Evolutionary conservation across 2,888 invertebrate species (phyloP).

Genomic region (Nemotelus nigrinus): DNA sequence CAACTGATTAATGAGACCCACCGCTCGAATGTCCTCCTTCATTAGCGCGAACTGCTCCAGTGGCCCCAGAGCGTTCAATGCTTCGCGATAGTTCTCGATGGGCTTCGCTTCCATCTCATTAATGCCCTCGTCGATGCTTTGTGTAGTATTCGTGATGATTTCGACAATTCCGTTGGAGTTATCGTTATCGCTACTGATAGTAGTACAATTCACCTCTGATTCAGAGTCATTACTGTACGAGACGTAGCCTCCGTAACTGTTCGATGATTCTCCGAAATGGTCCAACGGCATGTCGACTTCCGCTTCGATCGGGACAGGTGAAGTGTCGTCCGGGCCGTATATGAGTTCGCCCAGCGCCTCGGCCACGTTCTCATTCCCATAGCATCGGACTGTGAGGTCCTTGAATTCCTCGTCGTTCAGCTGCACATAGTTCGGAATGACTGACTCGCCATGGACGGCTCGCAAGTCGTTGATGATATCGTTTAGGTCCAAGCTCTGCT

Average conservation of each 20-base stretch:
- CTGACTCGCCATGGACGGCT: constrained; percentile 17
- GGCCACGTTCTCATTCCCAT: constrained; percentile 31
- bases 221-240: constrained; percentile 20
- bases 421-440: constrained; percentile 35
- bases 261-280: constrained; percentile 19
- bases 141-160: neutral
- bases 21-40: constrained; percentile 42
- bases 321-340: neutral
- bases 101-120: constrained; percentile 24
- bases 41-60: constrained; percentile 45
- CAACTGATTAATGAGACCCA: constrained; percentile 46
- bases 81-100: constrained; percentile 42
- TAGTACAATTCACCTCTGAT: neutral
- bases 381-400: constrained; percentile 37
- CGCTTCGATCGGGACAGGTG: neutral
- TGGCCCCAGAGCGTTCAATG: constrained; percentile 39
- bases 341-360: constrained; percentile 19
- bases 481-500: constrained; percentile 11
- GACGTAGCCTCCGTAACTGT: constrained; percentile 28
- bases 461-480: constrained; percentile 25
- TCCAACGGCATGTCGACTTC: neutral
- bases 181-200: constrained; percentile 10
- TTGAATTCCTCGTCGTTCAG: constrained; percentile 37
- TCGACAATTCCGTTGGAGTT: constrained; percentile 1
- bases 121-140: neutral